Evolutionary conservation across 2,888 invertebrate genomes (phyloP).

Genomic region (Orthosia gothica): DNA sequence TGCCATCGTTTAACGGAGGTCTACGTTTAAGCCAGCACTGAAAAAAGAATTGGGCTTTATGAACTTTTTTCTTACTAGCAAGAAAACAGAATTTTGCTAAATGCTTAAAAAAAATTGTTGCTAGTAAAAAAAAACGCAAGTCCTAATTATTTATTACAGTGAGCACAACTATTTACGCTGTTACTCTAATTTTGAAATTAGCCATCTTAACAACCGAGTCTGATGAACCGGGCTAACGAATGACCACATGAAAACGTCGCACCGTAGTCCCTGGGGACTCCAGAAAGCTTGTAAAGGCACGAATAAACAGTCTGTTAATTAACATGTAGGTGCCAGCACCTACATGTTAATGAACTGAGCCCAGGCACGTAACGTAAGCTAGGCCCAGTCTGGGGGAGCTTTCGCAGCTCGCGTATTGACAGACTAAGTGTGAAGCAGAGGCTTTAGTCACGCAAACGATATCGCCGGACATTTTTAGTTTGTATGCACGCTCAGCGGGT

Average conservation of each 20-base stretch:
- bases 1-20: not conserved
- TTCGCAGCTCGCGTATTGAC: not conserved
- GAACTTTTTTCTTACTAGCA: no score
- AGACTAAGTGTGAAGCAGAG: not conserved
- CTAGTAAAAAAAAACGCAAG: no score
- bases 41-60: no score
- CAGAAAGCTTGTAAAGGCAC: not conserved
- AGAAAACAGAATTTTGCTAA: no score
- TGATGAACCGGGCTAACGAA: not conserved
- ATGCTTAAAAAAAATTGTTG: no score
- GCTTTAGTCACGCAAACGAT: not conserved
- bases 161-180: no score
- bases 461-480: not conserved
- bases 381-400: not conserved
- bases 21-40: no score
- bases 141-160: no score
- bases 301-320: conserved; percentile 9
- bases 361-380: not conserved
- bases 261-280: not conserved
- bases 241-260: not conserved
- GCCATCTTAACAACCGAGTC: not conserved
- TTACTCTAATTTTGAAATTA: not conserved
- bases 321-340: not conserved
- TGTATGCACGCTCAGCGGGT: not conserved
- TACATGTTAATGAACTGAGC: no score